Base-by-base conservation (phyloP, 2,113 vertebrate species). In the Gallinago undulata region DNA sequence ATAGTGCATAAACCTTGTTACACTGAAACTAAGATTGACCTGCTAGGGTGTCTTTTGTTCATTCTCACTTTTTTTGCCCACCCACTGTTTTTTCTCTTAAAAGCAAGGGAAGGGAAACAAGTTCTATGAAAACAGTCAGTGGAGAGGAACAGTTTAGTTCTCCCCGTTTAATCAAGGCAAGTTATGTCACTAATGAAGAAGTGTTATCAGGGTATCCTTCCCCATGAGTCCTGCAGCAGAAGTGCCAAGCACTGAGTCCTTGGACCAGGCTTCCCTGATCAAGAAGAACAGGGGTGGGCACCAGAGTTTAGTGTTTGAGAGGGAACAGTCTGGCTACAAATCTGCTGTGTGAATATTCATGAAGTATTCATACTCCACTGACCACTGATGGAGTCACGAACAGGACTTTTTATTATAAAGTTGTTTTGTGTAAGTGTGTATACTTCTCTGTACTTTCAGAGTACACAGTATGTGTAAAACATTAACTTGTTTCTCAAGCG, bases 221-320 rank as follows among this genome's bases (percentile, higher is more conserved):
- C 13, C 11, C 2, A 5, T 6, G 31, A 55, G 7, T 19, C 30
- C 55, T 51, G 63, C 0, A 1, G 31, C 35, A 64, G 35, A 28
- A 0, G 0, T 33, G 19, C 15, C 48, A 74, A 37, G 28, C 24
- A 28, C n/a, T 50, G 50, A 50, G 39, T 43, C 30, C 64, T 43
- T 63, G 16, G 31, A 47, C 13, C 19, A 31, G 31, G 25, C 84
- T 87, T 73, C 19, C 48, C 64, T 43, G n/a, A n/a, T 18, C 27
- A 22, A 53, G 35, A 23, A 87, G 56, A 43, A 41, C 57, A 33
- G 9, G 11, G 14, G 10, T 57, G 19, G 19, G 39, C 31, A 60
- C 9, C 30, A 35, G 51, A 62, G 19, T 43, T 30, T 48, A 22
- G 4, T 63, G 48, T 30, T 51, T 25, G 19, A 35, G 72, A 64